These are phyloP conservation scores for Etheostoma nigrum DNA, from an alignment of 2,797 vertebrate species.

Conservation along the genomic window DNA sequence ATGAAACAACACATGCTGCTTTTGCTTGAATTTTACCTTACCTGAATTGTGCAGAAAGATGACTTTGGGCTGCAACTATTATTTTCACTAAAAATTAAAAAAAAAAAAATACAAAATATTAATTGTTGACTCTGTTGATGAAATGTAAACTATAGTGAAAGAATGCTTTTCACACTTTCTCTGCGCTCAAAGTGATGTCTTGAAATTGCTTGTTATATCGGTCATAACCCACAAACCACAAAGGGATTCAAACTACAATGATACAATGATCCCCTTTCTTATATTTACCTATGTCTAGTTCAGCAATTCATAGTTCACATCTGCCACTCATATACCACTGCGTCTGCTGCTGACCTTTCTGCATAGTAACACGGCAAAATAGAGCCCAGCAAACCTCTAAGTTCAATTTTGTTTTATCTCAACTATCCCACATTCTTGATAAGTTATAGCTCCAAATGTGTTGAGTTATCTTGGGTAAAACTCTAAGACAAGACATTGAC, in stretches of 20 bases:
- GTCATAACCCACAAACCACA: not conserved
- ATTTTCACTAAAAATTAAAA: not conserved
- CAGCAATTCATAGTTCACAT: too few species aligned
- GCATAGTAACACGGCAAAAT: not conserved
- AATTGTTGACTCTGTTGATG: not conserved
- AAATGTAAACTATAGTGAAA: not conserved
- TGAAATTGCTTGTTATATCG: not conserved
- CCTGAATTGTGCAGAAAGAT: not conserved
- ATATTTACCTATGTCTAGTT: too few species aligned
- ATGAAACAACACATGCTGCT: not conserved
- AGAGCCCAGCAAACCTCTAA: not conserved
- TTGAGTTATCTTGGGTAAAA: constrained; percentile 12
- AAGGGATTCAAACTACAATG: not conserved
- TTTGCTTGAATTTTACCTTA: not conserved
- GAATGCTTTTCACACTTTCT: not conserved
- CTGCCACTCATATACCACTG: not conserved
- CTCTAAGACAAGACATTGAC: not conserved
- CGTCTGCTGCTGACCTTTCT: not conserved
- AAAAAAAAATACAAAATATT: not conserved
- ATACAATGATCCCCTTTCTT: not conserved
- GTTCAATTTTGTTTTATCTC: constrained; percentile 2
- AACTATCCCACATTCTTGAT: not conserved
- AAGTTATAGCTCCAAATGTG: not conserved
- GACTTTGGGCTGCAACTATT: not conserved
- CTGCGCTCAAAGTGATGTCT: not conserved